Base-by-base conservation (phyloP, 2,797 vertebrate genomes). In the Periophthalmus magnuspinnatus region DNA sequence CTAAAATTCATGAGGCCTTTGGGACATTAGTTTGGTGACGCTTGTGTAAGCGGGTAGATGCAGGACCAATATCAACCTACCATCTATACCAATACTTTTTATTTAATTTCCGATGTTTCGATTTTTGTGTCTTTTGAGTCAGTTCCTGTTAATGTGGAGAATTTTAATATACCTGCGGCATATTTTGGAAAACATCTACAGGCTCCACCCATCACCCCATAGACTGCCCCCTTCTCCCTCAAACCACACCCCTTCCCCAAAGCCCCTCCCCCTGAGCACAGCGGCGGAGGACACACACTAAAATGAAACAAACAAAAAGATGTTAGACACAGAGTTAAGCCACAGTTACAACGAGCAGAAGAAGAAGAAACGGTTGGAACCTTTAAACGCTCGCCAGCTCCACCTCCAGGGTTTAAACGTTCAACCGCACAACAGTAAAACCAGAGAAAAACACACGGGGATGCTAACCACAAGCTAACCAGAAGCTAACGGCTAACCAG, bases 241-340 rank as follows among this genome's bases (percentile, higher is more conserved):
- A 13, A 56, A 13, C 63, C 68, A 6, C 16, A 19, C 65, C 56
- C 16, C 11, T 7, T 34, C 5, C 21, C 69, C 50, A 8, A 11
- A 56, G 63, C 67, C 81, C 45, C 63, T 16, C 69, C 63, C 5
- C 8, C 24, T 33, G 50, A 67, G 71, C 71, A 73, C 80, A 65
- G 78, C 83, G 85, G 89, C 81, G 62, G 87, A 79, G 73, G 89
- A 92, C 89, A 93, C 87, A 93, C 92, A 92, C 92, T 91, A 90
- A 91, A 80, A 93, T 92, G 90, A 92, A 90, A 92, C 86, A 91
- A 91, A 89, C 85, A 88, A 88, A 92, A 89, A 90, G 80, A 90
- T 91, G 87, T 92, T 93, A 93, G 91, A 93, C 87, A 93, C 91
- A 91, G 32, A 59, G 84, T 87, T 81, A 90, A 91, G 86, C 88